phyloP scores from a whole-genome alignment of 2,797 vertebrate species.

The Pterois miles region DNA sequence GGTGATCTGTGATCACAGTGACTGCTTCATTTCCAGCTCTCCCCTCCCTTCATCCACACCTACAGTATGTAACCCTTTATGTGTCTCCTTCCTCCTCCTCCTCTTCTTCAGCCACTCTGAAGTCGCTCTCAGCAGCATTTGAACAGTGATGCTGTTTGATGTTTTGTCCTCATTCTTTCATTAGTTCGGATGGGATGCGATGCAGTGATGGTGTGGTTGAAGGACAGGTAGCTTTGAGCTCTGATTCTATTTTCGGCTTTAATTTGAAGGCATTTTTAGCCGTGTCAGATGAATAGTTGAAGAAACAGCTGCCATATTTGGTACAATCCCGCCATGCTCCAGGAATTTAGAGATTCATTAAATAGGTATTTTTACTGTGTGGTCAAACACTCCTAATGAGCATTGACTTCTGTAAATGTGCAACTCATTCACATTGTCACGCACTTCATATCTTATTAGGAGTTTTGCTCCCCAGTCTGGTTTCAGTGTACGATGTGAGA shows the following conservation, averaged over 20 bases:
- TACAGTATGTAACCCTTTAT: slow-evolving; percentile 24
- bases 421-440: slow-evolving; percentile 35
- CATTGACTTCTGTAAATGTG: slow-evolving; percentile 36
- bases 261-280: slow-evolving; percentile 56
- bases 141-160: slow-evolving; percentile 45
- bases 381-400: slow-evolving; percentile 33
- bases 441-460: slow-evolving; percentile 31
- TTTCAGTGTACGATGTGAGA: slow-evolving; percentile 26
- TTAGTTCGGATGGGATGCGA: slow-evolving; percentile 36
- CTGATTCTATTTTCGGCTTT: slow-evolving; percentile 50
- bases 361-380: slow-evolving; percentile 32
- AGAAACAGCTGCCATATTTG: slow-evolving; percentile 42
- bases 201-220: slow-evolving; percentile 31
- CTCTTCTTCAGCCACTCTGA: slow-evolving; percentile 14
- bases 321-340: background rate
- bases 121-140: slow-evolving; percentile 31
- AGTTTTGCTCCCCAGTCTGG: slow-evolving; percentile 21
- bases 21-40: slow-evolving; percentile 49
- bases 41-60: slow-evolving; percentile 47
- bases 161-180: slow-evolving; percentile 71
- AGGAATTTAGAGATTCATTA: slow-evolving; percentile 43
- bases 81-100: slow-evolving; percentile 11
- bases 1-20: slow-evolving; percentile 58
- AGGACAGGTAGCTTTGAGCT: slow-evolving; percentile 56
- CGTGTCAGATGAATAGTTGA: slow-evolving; percentile 8